Evolutionary conservation across 2,888 invertebrate genomes (phyloP).

Genomic region (Drosophila limbata): DNA sequence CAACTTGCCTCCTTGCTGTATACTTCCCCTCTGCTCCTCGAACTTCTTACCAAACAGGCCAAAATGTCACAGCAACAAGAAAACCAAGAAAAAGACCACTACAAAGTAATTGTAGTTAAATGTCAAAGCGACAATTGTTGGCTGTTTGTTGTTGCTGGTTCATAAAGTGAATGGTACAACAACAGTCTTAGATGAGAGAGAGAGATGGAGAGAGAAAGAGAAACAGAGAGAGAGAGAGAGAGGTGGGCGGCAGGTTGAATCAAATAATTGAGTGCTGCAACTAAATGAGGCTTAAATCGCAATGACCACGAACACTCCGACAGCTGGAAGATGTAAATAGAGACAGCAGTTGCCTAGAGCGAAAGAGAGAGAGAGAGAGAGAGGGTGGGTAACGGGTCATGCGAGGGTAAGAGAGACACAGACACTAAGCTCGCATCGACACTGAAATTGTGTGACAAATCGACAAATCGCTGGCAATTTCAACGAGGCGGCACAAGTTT

Average conservation of each 20-base stretch:
- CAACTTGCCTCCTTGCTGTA: not conserved
- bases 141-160: slow-evolving; percentile 40
- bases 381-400: not conserved
- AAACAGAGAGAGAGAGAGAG: slow-evolving; percentile 8
- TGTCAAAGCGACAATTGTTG: slow-evolving; percentile 79
- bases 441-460: slow-evolving; percentile 61
- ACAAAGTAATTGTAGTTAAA: slow-evolving; percentile 80
- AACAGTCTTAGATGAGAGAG: slow-evolving; percentile 22
- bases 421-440: slow-evolving; percentile 32
- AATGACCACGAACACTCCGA: slow-evolving; percentile 54
- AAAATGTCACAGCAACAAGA: slow-evolving; percentile 53
- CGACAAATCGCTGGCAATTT: slow-evolving; percentile 57
- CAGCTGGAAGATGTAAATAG: slow-evolving; percentile 33
- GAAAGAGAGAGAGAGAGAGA: not conserved
- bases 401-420: not conserved
- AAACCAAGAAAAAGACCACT: slow-evolving; percentile 69
- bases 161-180: slow-evolving; percentile 73
- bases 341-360: not conserved
- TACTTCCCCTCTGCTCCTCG: not conserved
- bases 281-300: slow-evolving; percentile 72
- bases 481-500: slow-evolving; percentile 49
- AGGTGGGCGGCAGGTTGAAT: slow-evolving; percentile 56
- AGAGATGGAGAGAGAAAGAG: slow-evolving; percentile 21
- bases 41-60: slow-evolving; percentile 20
- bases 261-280: slow-evolving; percentile 68